Evolutionary conservation across 2,113 vertebrate genomes (phyloP).

Genomic region (Noctilio leporinus): DNA sequence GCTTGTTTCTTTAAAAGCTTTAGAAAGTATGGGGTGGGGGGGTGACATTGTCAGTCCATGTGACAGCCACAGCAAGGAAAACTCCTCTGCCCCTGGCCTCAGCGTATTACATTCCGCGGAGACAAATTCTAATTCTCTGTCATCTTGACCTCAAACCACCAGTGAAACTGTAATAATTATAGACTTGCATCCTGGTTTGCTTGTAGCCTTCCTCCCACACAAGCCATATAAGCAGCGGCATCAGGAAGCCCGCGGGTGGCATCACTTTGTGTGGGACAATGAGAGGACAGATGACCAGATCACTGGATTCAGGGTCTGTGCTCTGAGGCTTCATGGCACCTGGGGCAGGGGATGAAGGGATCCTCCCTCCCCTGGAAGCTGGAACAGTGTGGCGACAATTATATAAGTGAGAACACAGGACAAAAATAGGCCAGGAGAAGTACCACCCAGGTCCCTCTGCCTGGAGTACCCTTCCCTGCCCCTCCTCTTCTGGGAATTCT

Average conservation of each 20-base stretch:
- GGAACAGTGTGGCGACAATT: not conserved
- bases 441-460: not conserved
- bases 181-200: not conserved
- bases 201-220: not conserved
- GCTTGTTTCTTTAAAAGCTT: not conserved
- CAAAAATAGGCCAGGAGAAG: not conserved
- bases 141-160: not conserved
- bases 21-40: not conserved
- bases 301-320: not conserved
- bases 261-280: no score
- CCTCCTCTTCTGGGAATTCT: not conserved
- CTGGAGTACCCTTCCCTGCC: not conserved
- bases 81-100: not conserved
- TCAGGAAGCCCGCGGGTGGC: not conserved
- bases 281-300: not conserved
- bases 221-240: not conserved
- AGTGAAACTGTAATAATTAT: not conserved
- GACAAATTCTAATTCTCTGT: not conserved
- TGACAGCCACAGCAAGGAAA: not conserved
- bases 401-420: not conserved
- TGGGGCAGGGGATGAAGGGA: not conserved
- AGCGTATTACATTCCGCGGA: not conserved
- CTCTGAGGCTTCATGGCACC: not conserved
- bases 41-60: not conserved
- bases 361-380: not conserved